Evolutionary conservation across 2,797 vertebrate species (phyloP).

Genomic region (Scolopax rusticola): DNA sequence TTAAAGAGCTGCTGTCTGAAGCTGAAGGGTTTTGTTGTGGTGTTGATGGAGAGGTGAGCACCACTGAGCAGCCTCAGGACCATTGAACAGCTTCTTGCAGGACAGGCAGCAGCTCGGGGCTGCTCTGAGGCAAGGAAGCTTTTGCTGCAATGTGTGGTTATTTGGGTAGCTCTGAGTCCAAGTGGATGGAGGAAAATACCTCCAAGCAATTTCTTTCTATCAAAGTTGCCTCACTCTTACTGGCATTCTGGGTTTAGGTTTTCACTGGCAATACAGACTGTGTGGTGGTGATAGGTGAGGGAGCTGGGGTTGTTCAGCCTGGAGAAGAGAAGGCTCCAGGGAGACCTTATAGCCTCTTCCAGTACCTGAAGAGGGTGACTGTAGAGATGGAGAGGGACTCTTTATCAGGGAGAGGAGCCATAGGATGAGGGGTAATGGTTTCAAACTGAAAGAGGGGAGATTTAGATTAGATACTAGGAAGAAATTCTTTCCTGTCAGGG

Average conservation of each 20-base stretch:
- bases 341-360: too few relatives aligned
- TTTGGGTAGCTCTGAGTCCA: not conserved
- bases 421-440: too few relatives aligned
- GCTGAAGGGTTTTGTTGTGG: accelerated
- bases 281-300: not conserved
- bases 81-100: not conserved
- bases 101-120: not conserved
- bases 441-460: too few relatives aligned
- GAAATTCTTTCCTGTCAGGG: too few relatives aligned
- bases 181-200: not conserved
- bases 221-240: not conserved
- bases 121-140: not conserved
- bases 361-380: too few relatives aligned
- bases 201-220: not conserved
- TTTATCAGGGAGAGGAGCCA: too few relatives aligned
- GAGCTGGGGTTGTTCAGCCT: too few relatives aligned
- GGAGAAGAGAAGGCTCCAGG: too few relatives aligned
- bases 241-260: not conserved
- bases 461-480: too few relatives aligned
- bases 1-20: not conserved
- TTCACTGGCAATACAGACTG: not conserved
- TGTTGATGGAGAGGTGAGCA: not conserved
- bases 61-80: not conserved
- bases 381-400: too few relatives aligned
- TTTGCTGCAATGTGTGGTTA: not conserved